phyloP scores from a whole-genome alignment of 2,888 invertebrate species.

The Drosophila setosimentum region DNA sequence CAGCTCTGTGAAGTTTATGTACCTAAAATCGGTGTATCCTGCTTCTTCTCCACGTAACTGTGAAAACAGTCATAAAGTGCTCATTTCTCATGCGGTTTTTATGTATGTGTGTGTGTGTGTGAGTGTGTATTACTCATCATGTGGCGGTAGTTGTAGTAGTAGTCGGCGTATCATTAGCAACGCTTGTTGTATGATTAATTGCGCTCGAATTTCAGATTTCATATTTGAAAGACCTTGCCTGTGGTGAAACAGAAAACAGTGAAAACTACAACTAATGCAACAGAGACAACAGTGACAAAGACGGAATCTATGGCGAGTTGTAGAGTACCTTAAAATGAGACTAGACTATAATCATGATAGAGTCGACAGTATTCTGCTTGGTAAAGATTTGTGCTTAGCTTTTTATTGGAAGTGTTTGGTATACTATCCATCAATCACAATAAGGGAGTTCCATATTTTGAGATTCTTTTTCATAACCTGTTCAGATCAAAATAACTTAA shows the following conservation, averaged over 20 bases:
- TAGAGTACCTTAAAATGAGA: background rate
- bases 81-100: slow-evolving; percentile 1
- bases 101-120: background rate
- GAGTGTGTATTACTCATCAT: slow-evolving; percentile 6
- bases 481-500: background rate
- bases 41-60: slow-evolving; percentile 9
- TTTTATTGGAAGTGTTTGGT: background rate
- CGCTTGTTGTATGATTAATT: slow-evolving; percentile 29
- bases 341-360: background rate
- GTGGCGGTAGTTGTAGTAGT: background rate
- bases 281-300: background rate
- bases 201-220: slow-evolving; percentile 3
- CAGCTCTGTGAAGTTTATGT: background rate
- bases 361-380: background rate
- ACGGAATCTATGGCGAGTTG: background rate
- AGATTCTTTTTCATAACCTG: background rate
- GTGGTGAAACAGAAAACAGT: background rate
- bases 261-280: background rate
- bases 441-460: background rate
- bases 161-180: slow-evolving; percentile 22
- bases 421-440: background rate
- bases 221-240: slow-evolving; percentile 17
- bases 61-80: background rate
- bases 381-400: background rate
- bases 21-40: background rate